These are phyloP conservation scores for Lagopus leucura DNA, from an alignment of 2,113 vertebrate species.

Conservation along the genomic window DNA sequence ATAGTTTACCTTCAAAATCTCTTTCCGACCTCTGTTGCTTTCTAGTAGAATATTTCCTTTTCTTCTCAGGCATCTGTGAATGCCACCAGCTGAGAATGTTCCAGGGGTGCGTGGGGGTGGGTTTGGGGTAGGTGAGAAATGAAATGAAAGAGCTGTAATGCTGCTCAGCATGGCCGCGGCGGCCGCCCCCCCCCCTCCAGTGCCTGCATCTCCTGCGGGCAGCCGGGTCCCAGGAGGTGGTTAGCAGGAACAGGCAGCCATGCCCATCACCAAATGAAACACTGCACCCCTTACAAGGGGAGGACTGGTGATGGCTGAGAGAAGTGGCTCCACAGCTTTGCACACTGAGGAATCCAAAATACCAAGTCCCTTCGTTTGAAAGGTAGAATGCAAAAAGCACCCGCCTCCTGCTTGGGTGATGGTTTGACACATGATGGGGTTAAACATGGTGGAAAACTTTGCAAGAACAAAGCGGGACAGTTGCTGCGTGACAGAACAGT, in stretches of 20 bases:
- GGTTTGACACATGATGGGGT: fast-evolving
- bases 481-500: not conserved
- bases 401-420: not conserved
- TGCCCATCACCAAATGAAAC: not conserved
- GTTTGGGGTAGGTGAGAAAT: not conserved
- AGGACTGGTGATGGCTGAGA: not conserved
- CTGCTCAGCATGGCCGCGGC: not conserved
- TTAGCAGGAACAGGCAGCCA: not conserved
- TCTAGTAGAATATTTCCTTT: not conserved
- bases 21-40: not conserved
- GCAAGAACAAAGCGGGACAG: not conserved
- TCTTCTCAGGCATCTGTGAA: not conserved
- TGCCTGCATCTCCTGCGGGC: not conserved
- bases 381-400: not conserved
- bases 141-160: not conserved
- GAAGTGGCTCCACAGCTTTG: not conserved
- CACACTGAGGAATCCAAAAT: not conserved
- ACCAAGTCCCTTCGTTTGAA: not conserved
- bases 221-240: not conserved
- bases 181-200: not conserved
- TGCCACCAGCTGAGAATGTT: not conserved
- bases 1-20: not conserved
- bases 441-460: not conserved
- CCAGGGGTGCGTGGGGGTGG: not conserved
- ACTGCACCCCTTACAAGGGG: not conserved